Percentiles rank a stretch among this genome's conserved stretches.
Evolutionary conservation across 1,140 invertebrate species (phyloP).

Genomic region (Trissolcus basalis): DNA sequence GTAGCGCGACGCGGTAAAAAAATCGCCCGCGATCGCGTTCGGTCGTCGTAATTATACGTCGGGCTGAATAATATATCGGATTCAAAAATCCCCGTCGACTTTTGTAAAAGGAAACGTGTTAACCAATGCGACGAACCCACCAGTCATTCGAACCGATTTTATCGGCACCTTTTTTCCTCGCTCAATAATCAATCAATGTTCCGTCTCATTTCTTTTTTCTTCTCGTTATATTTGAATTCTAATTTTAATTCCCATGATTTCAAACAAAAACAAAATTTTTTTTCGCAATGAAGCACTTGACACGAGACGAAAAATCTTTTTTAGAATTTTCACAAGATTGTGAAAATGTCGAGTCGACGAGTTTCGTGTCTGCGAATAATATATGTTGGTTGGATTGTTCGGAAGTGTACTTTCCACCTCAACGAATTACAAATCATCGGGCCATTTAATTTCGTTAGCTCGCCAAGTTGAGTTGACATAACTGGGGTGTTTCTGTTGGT

Average conservation of each 20-base stretch:
- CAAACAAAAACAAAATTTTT: too few relatives aligned
- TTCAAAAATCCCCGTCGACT: slow-evolving; percentile 18
- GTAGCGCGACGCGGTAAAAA: slow-evolving; percentile 21
- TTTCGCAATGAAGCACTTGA: too few relatives aligned
- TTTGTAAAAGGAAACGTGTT: slow-evolving; percentile 8
- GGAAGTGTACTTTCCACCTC: too few relatives aligned
- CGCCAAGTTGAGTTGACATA: slow-evolving; percentile 27
- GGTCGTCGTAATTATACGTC: slow-evolving; percentile 31
- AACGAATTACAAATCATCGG: neutral
- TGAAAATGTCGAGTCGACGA: too few relatives aligned
- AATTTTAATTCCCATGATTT: too few relatives aligned
- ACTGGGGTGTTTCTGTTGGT: slow-evolving; percentile 31
- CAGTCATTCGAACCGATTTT: slow-evolving; percentile 22
- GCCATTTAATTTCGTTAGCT: slow-evolving; percentile 37
- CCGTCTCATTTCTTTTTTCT: too few relatives aligned
- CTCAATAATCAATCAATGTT: neutral
- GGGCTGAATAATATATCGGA: slow-evolving; percentile 12
- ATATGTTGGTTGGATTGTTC: too few relatives aligned
- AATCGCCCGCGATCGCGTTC: slow-evolving; percentile 13
- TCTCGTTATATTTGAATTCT: too few relatives aligned
- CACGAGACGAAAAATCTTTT: too few relatives aligned
- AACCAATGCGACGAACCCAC: slow-evolving; percentile 8
- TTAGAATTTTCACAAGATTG: too few relatives aligned
- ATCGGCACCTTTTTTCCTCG: slow-evolving; percentile 4
- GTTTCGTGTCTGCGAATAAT: too few relatives aligned